These are phyloP conservation scores for Strix occidentalis DNA, from an alignment of 2,797 vertebrate species.

Conservation along the genomic window DNA sequence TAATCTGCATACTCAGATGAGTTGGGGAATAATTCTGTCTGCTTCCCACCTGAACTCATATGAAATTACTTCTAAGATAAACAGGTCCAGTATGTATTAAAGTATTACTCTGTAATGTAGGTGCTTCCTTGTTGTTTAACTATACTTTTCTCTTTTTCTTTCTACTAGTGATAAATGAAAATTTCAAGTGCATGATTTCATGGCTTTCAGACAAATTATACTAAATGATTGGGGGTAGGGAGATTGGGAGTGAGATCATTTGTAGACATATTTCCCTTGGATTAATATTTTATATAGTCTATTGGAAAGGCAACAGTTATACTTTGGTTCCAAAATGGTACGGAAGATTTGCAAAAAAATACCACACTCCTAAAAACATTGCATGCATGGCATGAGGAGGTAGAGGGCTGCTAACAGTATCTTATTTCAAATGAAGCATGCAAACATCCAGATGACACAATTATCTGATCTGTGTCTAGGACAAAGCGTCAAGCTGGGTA, in stretches of 20 bases:
- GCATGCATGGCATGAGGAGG: not conserved
- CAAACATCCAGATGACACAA: not conserved
- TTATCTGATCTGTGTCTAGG: not conserved
- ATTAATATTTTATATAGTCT: not conserved
- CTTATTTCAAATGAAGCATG: not conserved
- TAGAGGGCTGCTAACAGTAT: not conserved
- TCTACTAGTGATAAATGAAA: not conserved
- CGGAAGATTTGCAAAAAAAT: not conserved
- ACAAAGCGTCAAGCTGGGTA: not conserved
- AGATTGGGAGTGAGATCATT: not conserved
- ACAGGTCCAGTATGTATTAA: not conserved
- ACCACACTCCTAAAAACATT: not conserved
- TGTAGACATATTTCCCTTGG: not conserved
- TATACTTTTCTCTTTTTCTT: not conserved
- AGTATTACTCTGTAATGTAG: not conserved
- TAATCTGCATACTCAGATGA: not conserved
- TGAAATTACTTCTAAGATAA: not conserved
- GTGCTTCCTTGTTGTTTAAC: not conserved
- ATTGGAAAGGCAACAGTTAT: not conserved
- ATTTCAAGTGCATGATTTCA: not conserved
- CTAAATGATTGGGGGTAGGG: accelerated
- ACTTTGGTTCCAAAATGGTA: not conserved
- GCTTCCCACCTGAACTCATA: not conserved
- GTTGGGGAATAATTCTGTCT: not conserved
- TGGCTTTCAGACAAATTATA: not conserved